Conservation (phyloP, 2,113 vertebrate species). For the Callorhinus ursinus region DNA sequence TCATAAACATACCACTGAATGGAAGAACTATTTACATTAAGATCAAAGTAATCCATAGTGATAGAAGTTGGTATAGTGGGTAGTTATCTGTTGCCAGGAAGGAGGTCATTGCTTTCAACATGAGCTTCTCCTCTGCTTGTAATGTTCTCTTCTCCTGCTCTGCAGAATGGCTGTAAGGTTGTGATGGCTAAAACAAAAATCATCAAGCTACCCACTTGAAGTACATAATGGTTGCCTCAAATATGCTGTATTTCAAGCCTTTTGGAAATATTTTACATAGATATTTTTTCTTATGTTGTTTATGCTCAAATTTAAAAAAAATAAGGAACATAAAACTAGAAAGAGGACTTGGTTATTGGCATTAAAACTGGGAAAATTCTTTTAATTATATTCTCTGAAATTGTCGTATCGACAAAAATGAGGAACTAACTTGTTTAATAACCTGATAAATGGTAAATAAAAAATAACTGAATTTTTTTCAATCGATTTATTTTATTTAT, state of each 20-base stretch:
- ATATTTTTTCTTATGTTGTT: not conserved
- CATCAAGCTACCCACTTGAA: not conserved
- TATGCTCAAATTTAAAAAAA: not conserved
- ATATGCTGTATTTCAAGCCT: not conserved
- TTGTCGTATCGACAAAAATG: not conserved
- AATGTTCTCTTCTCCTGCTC: not conserved
- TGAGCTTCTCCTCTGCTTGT: not conserved
- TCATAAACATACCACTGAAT: not conserved
- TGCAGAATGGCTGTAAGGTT: not conserved
- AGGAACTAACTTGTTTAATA: not conserved
- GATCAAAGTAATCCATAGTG: not conserved
- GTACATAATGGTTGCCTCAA: not conserved
- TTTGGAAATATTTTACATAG: not conserved
- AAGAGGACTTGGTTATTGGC: not conserved
- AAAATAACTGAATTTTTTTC: not conserved
- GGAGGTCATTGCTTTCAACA: not conserved
- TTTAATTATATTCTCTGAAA: not conserved
- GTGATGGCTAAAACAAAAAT: not conserved
- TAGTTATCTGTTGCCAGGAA: not conserved
- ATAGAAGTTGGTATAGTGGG: not conserved
- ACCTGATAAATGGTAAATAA: not conserved
- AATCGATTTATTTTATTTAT: not conserved
- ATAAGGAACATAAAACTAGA: not conserved
- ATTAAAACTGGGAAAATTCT: not conserved
- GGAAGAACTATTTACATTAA: not conserved